Conservation (phyloP, 2,888 invertebrate species). For the Hermodice carunculata region DNA sequence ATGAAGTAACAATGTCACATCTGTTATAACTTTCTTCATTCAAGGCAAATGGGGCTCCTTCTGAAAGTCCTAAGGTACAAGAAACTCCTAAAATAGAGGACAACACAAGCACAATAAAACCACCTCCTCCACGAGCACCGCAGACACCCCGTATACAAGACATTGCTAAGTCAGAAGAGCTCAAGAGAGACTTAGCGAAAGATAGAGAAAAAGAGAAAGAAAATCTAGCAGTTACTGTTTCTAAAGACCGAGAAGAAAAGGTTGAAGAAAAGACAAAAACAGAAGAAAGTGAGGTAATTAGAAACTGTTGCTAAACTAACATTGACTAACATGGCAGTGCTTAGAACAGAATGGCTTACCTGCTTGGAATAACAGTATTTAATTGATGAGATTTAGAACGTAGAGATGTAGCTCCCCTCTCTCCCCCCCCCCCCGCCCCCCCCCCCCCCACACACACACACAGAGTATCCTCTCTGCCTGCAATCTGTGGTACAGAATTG, state of each 20-base stretch:
- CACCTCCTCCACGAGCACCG: not conserved
- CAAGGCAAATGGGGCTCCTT: not conserved
- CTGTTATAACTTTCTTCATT: not conserved
- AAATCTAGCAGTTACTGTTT: not conserved
- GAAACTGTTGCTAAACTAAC: too few relatives aligned
- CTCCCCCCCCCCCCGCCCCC: too few relatives aligned
- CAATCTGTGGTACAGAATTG: too few relatives aligned
- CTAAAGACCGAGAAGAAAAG: conserved; percentile 13
- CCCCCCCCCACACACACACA: too few relatives aligned
- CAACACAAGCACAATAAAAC: conserved; percentile 1
- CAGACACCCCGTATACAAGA: conserved; percentile 24
- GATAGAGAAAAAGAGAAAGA: conserved; percentile 22
- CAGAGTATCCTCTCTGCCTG: too few relatives aligned
- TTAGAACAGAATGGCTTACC: too few relatives aligned
- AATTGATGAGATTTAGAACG: too few relatives aligned
- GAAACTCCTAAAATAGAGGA: not conserved
- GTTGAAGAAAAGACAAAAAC: conserved; percentile 1
- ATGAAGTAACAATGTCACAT: not conserved
- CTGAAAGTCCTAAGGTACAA: not conserved
- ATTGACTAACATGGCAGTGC: too few relatives aligned
- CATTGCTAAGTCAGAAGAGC: conserved; percentile 1
- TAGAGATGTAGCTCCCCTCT: too few relatives aligned
- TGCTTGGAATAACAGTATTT: too few relatives aligned
- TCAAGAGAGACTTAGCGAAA: not conserved
- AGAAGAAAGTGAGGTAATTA: conserved; percentile 10